Evolutionary conservation across 53 echinoderm and acorn worm species (phyloP), one percentile per base, ranked within the genome.

Genomic region (Temnopleurus reevesii): DNA sequence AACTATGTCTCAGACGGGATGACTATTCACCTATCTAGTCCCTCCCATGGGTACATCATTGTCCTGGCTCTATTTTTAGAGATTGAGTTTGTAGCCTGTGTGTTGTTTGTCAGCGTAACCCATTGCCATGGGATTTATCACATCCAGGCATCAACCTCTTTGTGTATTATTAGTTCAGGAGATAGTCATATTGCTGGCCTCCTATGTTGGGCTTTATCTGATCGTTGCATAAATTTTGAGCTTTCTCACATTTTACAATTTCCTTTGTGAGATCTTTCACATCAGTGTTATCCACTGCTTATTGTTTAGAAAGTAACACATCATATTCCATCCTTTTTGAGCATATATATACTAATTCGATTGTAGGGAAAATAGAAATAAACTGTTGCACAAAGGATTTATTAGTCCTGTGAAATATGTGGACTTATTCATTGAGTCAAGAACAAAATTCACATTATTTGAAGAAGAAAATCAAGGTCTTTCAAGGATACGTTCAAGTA

Each of bases 71-170:
- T 83, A 83, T 83, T 54, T 83, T 19, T 83, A 83, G 83, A 12
- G 13, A 5, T 28, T 17, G 28, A 55, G 38, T 83, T 53, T 56
- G 55, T 17, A n/a, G 83, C 36, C 83, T 83, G 83, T 53, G 51
- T 18, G 33, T 18, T 56, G 27, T 8, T 29, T 83, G 83, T 83
- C 55, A 83, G 38, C 38, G 55, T 35, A 33, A 19, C 30, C 23
- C 54, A 83, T 35, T 83, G 83, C 83, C 83, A 83, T 82, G 54
- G 83, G 83, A 83, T 30, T 83, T 83, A 83, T 55, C 83, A 55
- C 41, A 35, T 55, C 31, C 8, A 26, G 80, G 80, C 51, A 51
- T 80, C 80, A 30, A 26, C 51, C 25, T 4, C 2, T 51, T 25
- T 80, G 80, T 51, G 46, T 80, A 49, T 80, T 80, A 49, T 46